Conservation (phyloP, 1,140 invertebrate genomes). For the Drosophila hydei region DNA sequence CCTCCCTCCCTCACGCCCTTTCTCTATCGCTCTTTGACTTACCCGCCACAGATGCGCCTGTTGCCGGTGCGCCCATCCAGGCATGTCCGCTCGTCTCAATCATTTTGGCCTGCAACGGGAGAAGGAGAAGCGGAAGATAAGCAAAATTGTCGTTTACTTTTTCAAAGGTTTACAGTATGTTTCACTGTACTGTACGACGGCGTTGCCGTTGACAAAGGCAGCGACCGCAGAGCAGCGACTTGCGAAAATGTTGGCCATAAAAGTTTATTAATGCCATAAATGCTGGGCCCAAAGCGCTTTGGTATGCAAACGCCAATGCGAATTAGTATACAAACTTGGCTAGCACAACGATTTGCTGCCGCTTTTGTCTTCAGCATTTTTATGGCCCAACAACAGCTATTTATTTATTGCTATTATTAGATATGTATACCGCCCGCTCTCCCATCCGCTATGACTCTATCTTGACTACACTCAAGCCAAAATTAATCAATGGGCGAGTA, state of each 20-base stretch:
- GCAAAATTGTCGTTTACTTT: slow-evolving; percentile 35
- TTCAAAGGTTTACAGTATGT: background rate
- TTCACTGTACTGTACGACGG: background rate
- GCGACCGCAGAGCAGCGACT: slow-evolving; percentile 20
- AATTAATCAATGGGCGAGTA: no score
- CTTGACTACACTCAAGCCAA: slow-evolving; percentile 8
- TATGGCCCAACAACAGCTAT: slow-evolving; percentile 57
- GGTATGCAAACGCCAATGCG: slow-evolving; percentile 74
- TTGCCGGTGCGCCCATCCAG: slow-evolving; percentile 79
- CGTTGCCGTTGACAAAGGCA: background rate
- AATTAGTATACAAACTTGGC: slow-evolving; percentile 81
- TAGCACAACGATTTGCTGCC: slow-evolving; percentile 37
- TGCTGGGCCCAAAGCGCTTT: slow-evolving; percentile 64
- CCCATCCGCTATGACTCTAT: slow-evolving; percentile 22
- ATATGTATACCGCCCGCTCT: slow-evolving; percentile 38
- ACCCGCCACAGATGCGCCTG: slow-evolving; percentile 81
- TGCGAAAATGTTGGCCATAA: slow-evolving; percentile 69
- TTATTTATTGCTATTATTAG: slow-evolving; percentile 77
- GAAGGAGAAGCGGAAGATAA: slow-evolving; percentile 18
- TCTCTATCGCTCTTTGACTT: slow-evolving; percentile 45
- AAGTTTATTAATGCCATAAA: slow-evolving; percentile 82
- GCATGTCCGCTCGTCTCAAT: slow-evolving; percentile 79
- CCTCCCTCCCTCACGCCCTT: background rate
- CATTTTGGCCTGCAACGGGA: slow-evolving; percentile 77
- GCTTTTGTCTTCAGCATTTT: slow-evolving; percentile 61